These are phyloP conservation scores for Gallinago undulata DNA, from an alignment of 2,113 vertebrate genomes.

Conservation along the genomic window DNA sequence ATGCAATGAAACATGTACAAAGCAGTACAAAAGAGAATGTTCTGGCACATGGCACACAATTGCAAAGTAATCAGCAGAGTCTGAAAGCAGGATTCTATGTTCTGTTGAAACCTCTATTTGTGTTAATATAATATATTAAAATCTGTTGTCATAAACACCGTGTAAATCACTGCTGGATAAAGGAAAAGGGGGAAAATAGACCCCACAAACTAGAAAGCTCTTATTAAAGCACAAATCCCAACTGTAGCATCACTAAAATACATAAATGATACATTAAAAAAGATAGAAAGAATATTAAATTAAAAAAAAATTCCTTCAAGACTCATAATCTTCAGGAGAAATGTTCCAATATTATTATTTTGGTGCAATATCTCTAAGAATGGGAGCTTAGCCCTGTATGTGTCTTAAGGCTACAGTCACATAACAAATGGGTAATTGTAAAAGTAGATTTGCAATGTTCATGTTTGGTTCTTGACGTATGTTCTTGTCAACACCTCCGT, in stretches of 20 bases:
- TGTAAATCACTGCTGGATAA: slow-evolving; percentile 2
- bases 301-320: not conserved
- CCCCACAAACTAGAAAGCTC: not conserved
- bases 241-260: not conserved
- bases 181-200: not conserved
- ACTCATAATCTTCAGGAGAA: not conserved
- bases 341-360: not conserved
- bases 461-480: not conserved
- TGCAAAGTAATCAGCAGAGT: not conserved
- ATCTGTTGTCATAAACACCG: not conserved
- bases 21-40: not conserved
- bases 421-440: not conserved
- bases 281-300: not conserved
- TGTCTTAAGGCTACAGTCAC: not conserved
- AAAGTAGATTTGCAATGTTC: not conserved
- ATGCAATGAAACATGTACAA: not conserved
- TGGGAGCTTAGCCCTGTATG: not conserved
- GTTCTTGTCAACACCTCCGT: not conserved
- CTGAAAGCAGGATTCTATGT: not conserved
- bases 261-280: not conserved
- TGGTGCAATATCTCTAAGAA: not conserved
- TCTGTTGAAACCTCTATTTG: not conserved
- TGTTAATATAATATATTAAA: not conserved
- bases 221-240: slow-evolving; percentile 21
- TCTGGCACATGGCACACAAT: not conserved